Percentiles rank a stretch among this genome's conserved stretches.
Conservation (phyloP, 64 coral and sea anemone species). For the Montipora cactus region DNA sequence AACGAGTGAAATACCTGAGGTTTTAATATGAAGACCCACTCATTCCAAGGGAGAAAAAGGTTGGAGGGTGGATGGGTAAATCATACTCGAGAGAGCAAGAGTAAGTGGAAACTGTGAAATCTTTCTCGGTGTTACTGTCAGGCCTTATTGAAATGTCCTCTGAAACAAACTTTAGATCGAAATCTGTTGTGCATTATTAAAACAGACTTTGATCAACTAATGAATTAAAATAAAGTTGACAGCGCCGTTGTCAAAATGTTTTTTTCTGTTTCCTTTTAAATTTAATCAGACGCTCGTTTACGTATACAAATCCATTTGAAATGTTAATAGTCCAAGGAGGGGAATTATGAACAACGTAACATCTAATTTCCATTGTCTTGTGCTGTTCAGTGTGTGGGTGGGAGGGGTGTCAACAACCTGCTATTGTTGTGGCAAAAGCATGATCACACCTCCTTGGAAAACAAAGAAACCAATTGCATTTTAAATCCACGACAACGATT, state of each 20-base stretch:
- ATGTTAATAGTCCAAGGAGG: neutral
- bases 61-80: too few species aligned
- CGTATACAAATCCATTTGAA: neutral
- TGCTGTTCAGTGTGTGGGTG: neutral
- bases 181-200: neutral
- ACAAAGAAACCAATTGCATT: neutral
- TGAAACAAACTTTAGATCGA: neutral
- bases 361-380: slow-evolving; percentile 3
- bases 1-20: neutral
- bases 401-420: neutral
- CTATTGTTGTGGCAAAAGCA: neutral
- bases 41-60: too few species aligned
- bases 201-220: too few species aligned
- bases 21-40: neutral
- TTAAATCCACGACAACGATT: neutral
- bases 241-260: neutral
- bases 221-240: neutral
- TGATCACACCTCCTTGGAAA: neutral
- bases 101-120: neutral
- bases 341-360: neutral
- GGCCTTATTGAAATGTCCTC: neutral
- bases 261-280: neutral
- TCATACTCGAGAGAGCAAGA: too few species aligned
- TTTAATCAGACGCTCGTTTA: neutral
- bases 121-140: neutral